Conservation (phyloP, 2,113 vertebrate genomes). For the Thunnus thynnus region DNA sequence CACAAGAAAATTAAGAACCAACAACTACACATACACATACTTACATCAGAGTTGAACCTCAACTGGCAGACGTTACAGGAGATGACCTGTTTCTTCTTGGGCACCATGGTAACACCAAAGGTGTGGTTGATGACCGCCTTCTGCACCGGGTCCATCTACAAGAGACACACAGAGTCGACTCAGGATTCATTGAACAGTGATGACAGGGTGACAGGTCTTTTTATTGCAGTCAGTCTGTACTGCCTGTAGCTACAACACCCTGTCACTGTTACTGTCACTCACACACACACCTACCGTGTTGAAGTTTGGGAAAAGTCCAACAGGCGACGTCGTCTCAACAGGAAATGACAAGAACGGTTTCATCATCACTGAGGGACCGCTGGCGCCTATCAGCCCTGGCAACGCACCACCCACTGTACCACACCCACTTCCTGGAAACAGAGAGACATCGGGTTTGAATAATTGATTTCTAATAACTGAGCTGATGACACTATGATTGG, state of each 20-base stretch:
- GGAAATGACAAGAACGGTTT: slow-evolving; percentile 94
- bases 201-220: slow-evolving; percentile 26
- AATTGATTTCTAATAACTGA: slow-evolving; percentile 4
- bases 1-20: not conserved
- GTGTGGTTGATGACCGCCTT: slow-evolving; percentile 99
- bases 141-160: slow-evolving; percentile 98
- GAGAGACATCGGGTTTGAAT: not conserved
- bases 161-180: slow-evolving; percentile 31
- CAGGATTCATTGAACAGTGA: not conserved
- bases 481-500: not conserved
- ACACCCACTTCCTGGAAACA: slow-evolving; percentile 83
- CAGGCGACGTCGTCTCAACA: slow-evolving; percentile 91
- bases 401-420: slow-evolving; percentile 67
- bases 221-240: not conserved
- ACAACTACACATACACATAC: slow-evolving; percentile 66
- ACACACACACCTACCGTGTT: slow-evolving; percentile 87
- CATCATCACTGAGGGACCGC: slow-evolving; percentile 91
- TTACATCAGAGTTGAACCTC: slow-evolving; percentile 98
- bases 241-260: slow-evolving; percentile 15
- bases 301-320: slow-evolving; percentile 97
- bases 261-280: slow-evolving; percentile 25
- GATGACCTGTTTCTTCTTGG: slow-evolving; percentile 96
- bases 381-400: slow-evolving; percentile 86
- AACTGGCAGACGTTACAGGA: slow-evolving; percentile 97
- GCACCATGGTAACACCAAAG: slow-evolving; percentile 94